Evolutionary conservation across 2,888 invertebrate genomes (phyloP).

Genomic region (Rugalucina vietnamica): DNA sequence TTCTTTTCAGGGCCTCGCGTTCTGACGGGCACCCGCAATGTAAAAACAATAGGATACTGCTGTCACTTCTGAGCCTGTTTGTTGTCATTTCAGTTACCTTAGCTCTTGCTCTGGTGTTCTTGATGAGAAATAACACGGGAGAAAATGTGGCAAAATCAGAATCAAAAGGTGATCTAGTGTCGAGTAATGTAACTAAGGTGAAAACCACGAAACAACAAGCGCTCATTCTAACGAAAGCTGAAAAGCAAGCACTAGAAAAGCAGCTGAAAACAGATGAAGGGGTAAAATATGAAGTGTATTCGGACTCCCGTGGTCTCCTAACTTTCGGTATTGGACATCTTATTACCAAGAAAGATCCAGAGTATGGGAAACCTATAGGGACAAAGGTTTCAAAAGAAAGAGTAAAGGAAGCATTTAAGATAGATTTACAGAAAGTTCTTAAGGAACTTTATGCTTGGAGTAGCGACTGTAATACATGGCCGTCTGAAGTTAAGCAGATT

Average conservation of each 20-base stretch:
- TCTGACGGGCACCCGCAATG: too few relatives aligned
- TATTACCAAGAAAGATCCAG: constrained; percentile 2
- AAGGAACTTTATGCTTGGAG: not conserved
- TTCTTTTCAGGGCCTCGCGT: too few relatives aligned
- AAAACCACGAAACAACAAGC: too few relatives aligned
- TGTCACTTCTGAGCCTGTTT: too few relatives aligned
- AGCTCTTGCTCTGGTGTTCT: too few relatives aligned
- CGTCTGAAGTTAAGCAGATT: constrained; percentile 29
- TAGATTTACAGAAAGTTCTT: constrained; percentile 1
- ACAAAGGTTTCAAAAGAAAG: constrained; percentile 14
- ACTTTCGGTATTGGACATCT: constrained; percentile 37
- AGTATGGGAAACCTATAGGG: constrained; percentile 18
- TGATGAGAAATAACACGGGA: too few relatives aligned
- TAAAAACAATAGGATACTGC: too few relatives aligned
- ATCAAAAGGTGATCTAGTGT: too few relatives aligned
- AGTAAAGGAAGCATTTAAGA: constrained; percentile 1
- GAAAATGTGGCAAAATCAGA: too few relatives aligned
- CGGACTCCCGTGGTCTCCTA: not conserved
- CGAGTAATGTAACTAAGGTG: too few relatives aligned
- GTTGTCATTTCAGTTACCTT: too few relatives aligned
- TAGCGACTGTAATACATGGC: not conserved
- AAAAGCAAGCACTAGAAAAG: not conserved
- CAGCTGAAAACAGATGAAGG: constrained; percentile 36
- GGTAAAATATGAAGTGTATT: constrained; percentile 6
- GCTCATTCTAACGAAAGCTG: not conserved